Conservation (phyloP, 1,140 invertebrate species). For the Sycobia sp. region DNA sequence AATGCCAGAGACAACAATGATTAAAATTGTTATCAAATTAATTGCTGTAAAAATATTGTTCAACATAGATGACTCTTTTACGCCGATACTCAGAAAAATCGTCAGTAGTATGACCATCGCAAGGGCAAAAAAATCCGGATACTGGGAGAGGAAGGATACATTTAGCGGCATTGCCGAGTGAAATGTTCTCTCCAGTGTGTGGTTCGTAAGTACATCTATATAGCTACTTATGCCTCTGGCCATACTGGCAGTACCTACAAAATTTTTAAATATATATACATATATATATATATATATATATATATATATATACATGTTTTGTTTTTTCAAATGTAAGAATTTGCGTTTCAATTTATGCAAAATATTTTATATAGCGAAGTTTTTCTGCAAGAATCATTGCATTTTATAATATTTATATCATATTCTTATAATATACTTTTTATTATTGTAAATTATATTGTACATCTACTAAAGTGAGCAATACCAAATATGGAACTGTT, state of each 20-base stretch:
- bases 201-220: slow-evolving; percentile 79
- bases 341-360: too few species aligned
- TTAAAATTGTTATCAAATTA: slow-evolving; percentile 83
- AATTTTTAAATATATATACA: not conserved
- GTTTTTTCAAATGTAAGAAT: too few species aligned
- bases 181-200: slow-evolving; percentile 75
- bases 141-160: slow-evolving; percentile 74
- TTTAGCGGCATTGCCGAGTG: slow-evolving; percentile 73
- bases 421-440: too few species aligned
- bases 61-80: slow-evolving; percentile 85
- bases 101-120: slow-evolving; percentile 69
- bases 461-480: too few species aligned
- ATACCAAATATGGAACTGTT: too few species aligned
- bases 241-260: slow-evolving; percentile 82
- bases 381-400: too few species aligned
- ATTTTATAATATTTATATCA: too few species aligned
- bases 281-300: too few species aligned
- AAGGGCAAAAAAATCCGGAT: slow-evolving; percentile 84
- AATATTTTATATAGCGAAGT: too few species aligned
- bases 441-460: too few species aligned
- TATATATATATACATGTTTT: too few species aligned
- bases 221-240: slow-evolving; percentile 89
- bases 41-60: slow-evolving; percentile 90
- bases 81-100: slow-evolving; percentile 79
- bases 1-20: slow-evolving; percentile 81